These are phyloP conservation scores for Caenorhabditis drosophilae DNA, from an alignment of 2,888 invertebrate genomes.

Conservation along the genomic window DNA sequence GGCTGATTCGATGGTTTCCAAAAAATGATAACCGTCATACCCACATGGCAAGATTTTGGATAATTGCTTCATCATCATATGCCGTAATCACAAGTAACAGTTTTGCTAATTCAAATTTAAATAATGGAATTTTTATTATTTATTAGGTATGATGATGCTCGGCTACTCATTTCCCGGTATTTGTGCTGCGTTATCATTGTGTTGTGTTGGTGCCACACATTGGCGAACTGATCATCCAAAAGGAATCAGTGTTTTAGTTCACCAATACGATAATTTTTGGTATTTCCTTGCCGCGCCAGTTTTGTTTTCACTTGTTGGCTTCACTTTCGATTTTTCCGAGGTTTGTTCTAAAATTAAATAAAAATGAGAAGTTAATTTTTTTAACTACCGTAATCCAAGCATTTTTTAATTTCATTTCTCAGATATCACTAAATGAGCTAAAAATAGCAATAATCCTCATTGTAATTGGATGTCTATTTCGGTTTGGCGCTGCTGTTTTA, in stretches of 20 bases:
- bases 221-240: slow-evolving; percentile 41
- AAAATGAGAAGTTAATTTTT: background rate
- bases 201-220: slow-evolving; percentile 24
- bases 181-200: slow-evolving; percentile 21
- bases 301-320: slow-evolving; percentile 39
- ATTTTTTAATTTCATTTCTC: too few species aligned
- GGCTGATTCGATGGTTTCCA: slow-evolving; percentile 39
- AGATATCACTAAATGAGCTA: slow-evolving; percentile 18
- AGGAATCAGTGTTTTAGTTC: slow-evolving; percentile 22
- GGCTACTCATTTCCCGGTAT: slow-evolving; percentile 43
- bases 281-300: slow-evolving; percentile 38
- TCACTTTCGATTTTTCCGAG: slow-evolving; percentile 32
- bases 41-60: slow-evolving; percentile 29
- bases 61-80: slow-evolving; percentile 28
- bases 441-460: slow-evolving; percentile 23
- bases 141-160: slow-evolving; percentile 36
- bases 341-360: slow-evolving; percentile 6
- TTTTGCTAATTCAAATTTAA: background rate
- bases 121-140: background rate
- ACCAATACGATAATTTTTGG: slow-evolving; percentile 37
- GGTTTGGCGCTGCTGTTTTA: slow-evolving; percentile 32
- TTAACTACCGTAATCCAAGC: too few species aligned
- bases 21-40: slow-evolving; percentile 38
- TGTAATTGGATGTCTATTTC: slow-evolving; percentile 12
- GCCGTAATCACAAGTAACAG: slow-evolving; percentile 35